A percentile compares a stretch with the other conserved stretches of the same genome.
phyloP scores from a whole-genome alignment of 2,113 vertebrate species.

The Leptobrachium leishanense region DNA sequence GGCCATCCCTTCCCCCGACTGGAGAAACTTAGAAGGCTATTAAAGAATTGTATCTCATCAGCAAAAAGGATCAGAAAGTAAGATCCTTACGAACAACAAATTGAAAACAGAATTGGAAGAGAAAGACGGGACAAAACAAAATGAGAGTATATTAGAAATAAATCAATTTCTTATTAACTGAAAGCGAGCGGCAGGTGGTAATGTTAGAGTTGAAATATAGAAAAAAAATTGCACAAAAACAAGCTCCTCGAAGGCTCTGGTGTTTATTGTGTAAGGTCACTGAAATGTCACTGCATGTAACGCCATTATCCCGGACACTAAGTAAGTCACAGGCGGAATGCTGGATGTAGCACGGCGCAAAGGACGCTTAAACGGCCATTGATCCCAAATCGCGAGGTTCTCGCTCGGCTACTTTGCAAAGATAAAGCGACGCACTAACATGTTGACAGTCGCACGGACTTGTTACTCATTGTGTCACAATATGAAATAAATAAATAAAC shows the following conservation, averaged over 20 bases:
- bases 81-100: conserved; percentile 26
- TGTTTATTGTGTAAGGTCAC: conserved; percentile 24
- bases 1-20: not conserved
- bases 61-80: not conserved
- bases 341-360: not conserved
- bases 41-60: conserved; percentile 29
- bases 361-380: not conserved
- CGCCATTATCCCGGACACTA: conserved; percentile 8
- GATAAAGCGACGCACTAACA: conserved; percentile 1
- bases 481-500: too few relatives aligned
- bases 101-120: conserved; percentile 39
- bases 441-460: not conserved
- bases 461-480: not conserved
- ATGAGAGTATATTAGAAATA: conserved; percentile 44
- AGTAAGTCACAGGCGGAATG: not conserved
- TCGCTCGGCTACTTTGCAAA: not conserved
- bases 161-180: conserved; percentile 48
- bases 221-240: conserved; percentile 19
- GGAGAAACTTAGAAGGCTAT: conserved; percentile 7
- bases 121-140: conserved; percentile 32
- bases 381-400: not conserved
- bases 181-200: conserved; percentile 27
- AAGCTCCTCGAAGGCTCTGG: not conserved
- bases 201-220: conserved; percentile 29
- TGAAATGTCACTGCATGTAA: conserved; percentile 6